Percentiles rank a stretch among this genome's conserved stretches.
phyloP scores from a whole-genome alignment of 2,113 vertebrate genomes.

The Cygnus atratus region DNA sequence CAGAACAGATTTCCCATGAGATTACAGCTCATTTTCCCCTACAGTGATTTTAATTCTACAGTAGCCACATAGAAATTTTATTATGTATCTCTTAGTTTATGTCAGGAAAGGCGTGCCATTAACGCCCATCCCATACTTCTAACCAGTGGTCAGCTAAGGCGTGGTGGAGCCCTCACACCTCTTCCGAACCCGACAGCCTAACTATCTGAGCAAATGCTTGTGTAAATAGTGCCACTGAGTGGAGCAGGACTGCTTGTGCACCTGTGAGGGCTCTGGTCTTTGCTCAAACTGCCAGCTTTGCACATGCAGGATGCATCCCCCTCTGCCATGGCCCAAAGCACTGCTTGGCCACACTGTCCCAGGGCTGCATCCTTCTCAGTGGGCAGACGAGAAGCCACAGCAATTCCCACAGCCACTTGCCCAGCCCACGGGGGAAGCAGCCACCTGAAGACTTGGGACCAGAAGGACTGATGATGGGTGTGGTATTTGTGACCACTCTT shows the following conservation, averaged over 20 bases:
- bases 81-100: rapidly evolving
- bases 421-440: rapidly evolving
- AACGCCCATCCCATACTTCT: no score
- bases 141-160: no score
- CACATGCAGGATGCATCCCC: rapidly evolving
- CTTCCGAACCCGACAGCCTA: background rate
- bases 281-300: rapidly evolving
- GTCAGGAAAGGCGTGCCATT: background rate
- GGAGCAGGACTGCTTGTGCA: background rate
- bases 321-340: rapidly evolving
- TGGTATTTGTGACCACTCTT: no score
- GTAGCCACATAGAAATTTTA: background rate
- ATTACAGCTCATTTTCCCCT: background rate
- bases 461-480: rapidly evolving
- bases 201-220: background rate
- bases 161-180: background rate
- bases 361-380: background rate
- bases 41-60: background rate
- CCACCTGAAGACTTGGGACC: rapidly evolving
- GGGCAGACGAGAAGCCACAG: background rate
- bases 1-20: background rate
- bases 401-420: rapidly evolving
- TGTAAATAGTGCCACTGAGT: background rate
- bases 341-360: rapidly evolving
- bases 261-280: background rate